Conservation (phyloP, 2,797 vertebrate species). For the Meriones psammophilus region DNA sequence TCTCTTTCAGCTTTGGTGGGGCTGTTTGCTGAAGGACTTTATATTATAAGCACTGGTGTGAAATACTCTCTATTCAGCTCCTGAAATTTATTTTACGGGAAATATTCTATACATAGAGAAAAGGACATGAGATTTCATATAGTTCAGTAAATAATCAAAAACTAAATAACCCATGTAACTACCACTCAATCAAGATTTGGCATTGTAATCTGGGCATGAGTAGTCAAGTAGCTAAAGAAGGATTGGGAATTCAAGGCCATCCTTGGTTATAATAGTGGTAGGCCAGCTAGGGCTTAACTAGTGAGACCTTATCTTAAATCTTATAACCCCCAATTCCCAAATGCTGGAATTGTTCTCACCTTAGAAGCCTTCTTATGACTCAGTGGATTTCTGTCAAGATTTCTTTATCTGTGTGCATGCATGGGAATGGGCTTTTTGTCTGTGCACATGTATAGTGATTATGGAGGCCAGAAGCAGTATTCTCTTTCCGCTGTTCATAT, state of each 20-base stretch:
- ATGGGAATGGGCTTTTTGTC: background rate
- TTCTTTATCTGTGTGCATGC: background rate
- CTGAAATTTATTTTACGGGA: background rate
- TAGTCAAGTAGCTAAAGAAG: too few species aligned
- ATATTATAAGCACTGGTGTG: background rate
- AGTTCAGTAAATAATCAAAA: background rate
- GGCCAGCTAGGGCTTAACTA: too few species aligned
- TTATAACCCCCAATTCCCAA: background rate
- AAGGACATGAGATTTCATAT: background rate
- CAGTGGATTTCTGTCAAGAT: background rate
- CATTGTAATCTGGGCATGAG: background rate
- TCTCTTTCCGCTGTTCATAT: background rate
- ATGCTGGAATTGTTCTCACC: background rate
- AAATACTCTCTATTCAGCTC: background rate
- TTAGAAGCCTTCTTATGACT: background rate
- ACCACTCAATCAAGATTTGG: background rate
- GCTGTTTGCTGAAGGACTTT: slow-evolving; percentile 24
- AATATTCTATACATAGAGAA: background rate
- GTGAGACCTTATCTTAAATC: too few species aligned
- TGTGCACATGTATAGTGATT: background rate
- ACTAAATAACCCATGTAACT: background rate
- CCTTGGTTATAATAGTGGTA: too few species aligned
- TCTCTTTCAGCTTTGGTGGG: background rate
- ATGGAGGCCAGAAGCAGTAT: background rate
- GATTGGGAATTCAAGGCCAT: too few species aligned